Conservation (phyloP, 1,140 invertebrate species). For the Acromyrmex charruanus region DNA sequence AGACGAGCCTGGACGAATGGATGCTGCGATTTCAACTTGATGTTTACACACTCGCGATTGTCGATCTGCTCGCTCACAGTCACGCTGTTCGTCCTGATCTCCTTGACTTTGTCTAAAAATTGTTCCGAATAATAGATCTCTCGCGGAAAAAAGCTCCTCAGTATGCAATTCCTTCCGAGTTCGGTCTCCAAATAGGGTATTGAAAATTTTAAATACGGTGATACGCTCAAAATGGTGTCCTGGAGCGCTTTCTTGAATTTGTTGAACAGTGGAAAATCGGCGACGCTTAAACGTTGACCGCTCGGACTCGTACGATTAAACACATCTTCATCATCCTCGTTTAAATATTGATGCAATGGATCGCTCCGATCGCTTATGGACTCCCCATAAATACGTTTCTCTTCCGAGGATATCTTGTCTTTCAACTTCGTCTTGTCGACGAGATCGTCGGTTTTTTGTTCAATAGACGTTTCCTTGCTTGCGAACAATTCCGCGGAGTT, state of each 20-base stretch:
- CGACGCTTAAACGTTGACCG: slow-evolving; percentile 85
- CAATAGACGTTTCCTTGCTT: slow-evolving; percentile 18
- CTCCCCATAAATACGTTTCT: slow-evolving; percentile 87
- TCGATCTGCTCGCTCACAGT: slow-evolving; percentile 61
- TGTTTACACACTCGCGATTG: slow-evolving; percentile 61
- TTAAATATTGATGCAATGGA: slow-evolving; percentile 90
- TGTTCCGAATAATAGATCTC: slow-evolving; percentile 93
- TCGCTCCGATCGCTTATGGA: slow-evolving; percentile 91
- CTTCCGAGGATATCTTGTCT: slow-evolving; percentile 83
- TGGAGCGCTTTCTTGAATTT: slow-evolving; percentile 92
- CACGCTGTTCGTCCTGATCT: slow-evolving; percentile 70
- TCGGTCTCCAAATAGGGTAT: slow-evolving; percentile 97
- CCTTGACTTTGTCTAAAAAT: slow-evolving; percentile 82
- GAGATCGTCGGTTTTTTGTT: slow-evolving; percentile 42
- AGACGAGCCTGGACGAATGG: slow-evolving; percentile 91
- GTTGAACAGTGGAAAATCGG: slow-evolving; percentile 89
- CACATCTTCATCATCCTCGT: slow-evolving; percentile 87
- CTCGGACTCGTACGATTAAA: slow-evolving; percentile 77
- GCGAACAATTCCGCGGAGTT: slow-evolving; percentile 73
- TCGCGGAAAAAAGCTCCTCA: slow-evolving; percentile 92
- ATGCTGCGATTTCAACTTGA: slow-evolving; percentile 87
- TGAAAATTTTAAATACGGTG: slow-evolving; percentile 94
- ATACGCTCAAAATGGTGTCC: slow-evolving; percentile 93
- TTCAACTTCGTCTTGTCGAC: slow-evolving; percentile 73
- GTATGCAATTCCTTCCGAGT: slow-evolving; percentile 91